Evolutionary conservation across 2,113 vertebrate genomes (phyloP).

Genomic region (Nibea albiflora): DNA sequence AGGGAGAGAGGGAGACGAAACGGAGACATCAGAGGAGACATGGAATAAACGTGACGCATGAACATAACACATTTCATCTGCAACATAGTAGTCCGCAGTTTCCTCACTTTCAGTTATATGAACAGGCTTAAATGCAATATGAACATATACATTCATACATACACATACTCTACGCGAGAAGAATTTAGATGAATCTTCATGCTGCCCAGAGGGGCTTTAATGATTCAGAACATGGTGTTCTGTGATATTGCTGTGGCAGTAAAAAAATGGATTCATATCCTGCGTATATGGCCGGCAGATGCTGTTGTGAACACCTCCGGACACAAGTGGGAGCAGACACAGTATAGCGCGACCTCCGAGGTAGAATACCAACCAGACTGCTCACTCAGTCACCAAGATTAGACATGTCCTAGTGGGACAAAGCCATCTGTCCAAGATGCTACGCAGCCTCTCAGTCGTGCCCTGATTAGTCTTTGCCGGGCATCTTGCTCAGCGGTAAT

Average conservation of each 20-base stretch:
- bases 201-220: background rate
- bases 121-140: background rate
- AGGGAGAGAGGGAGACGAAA: background rate
- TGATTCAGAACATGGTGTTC: conserved; percentile 11
- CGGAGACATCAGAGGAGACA: background rate
- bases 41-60: background rate
- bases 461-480: background rate
- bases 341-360: conserved; percentile 10
- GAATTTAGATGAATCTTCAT: conserved; percentile 30
- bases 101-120: background rate
- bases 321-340: conserved; percentile 32
- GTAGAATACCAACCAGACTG: conserved; percentile 35
- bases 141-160: background rate
- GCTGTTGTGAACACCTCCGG: conserved; percentile 51
- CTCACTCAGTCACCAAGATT: conserved; percentile 42
- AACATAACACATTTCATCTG: background rate
- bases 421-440: conserved; percentile 18
- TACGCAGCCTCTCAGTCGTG: background rate
- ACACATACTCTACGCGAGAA: background rate
- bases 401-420: conserved; percentile 27
- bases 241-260: conserved; percentile 7
- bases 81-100: background rate
- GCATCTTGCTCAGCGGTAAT: background rate
- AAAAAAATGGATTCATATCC: conserved; percentile 21
- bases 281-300: conserved; percentile 37